Evolutionary conservation across 1,140 invertebrate species (phyloP).

Genomic region (Habropoda laboriosa): DNA sequence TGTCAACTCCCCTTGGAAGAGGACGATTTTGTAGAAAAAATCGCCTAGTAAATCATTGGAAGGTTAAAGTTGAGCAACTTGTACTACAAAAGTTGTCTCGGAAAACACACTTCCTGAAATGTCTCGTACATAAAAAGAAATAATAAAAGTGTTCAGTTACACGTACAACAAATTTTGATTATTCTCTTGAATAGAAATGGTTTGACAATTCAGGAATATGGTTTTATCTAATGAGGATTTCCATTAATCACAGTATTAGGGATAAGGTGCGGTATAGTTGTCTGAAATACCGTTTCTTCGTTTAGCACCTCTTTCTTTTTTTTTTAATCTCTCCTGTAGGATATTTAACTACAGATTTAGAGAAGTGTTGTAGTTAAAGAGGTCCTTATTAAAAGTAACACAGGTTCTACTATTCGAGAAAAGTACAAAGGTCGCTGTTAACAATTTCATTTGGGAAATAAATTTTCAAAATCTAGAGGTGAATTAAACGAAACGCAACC

Average conservation of each 20-base stretch:
- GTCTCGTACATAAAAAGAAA: neutral
- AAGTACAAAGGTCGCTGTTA: neutral
- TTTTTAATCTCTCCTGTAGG: neutral
- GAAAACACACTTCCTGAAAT: neutral
- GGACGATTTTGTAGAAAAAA: constrained; percentile 1
- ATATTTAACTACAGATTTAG: neutral
- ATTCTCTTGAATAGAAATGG: no score
- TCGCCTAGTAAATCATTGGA: neutral
- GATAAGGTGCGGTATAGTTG: constrained; percentile 38
- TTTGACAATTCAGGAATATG: neutral
- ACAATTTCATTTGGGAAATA: neutral
- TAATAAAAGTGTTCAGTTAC: no score
- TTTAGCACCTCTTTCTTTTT: neutral
- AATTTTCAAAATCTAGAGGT: neutral
- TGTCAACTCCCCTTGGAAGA: neutral
- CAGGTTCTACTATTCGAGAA: constrained; percentile 3
- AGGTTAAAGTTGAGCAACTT: neutral
- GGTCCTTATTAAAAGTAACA: constrained; percentile 11
- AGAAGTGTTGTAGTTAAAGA: constrained; percentile 13
- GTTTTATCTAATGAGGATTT: neutral
- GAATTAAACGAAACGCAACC: neutral
- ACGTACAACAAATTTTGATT: no score
- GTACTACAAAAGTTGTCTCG: neutral
- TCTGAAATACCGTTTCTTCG: constrained; percentile 48
- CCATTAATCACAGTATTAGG: constrained; percentile 21